Evolutionary conservation across 2,797 vertebrate genomes (phyloP).

Genomic region (Anabacerthia variegaticeps): DNA sequence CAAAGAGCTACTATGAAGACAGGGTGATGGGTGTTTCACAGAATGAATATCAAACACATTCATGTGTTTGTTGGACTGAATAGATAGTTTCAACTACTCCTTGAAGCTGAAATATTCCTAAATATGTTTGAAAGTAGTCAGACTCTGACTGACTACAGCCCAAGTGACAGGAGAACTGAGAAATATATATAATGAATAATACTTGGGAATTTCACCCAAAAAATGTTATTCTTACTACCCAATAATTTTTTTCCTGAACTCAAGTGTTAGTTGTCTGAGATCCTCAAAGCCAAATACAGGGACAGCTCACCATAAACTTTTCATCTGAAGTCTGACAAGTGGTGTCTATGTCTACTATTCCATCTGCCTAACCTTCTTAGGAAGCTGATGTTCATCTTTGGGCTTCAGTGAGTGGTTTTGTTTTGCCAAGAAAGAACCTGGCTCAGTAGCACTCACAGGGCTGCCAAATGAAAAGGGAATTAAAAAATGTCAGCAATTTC

Average conservation of each 20-base stretch:
- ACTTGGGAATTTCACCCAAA: background rate
- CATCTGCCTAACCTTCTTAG: background rate
- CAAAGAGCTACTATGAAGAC: background rate
- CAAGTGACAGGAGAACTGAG: background rate
- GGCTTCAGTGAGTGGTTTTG: background rate
- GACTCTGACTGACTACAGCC: background rate
- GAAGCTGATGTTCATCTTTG: background rate
- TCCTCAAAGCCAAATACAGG: background rate
- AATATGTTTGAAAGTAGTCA: background rate
- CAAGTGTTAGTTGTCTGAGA: background rate
- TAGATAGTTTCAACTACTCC: background rate
- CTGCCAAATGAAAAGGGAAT: background rate
- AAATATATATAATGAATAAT: background rate
- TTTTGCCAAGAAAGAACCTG: background rate
- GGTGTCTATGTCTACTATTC: background rate
- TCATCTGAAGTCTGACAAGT: background rate
- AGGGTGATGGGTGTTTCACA: background rate
- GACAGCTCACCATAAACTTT: background rate
- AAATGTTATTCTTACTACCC: background rate
- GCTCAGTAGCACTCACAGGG: background rate
- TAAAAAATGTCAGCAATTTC: background rate
- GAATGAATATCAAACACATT: background rate
- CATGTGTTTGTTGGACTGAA: background rate
- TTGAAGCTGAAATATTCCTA: background rate
- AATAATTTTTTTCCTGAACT: background rate